A percentile compares a stretch with the other conserved stretches of the same genome.
These are phyloP conservation scores for Rhagologus leucostigma DNA, from an alignment of 2,113 vertebrate genomes.

Conservation along the genomic window DNA sequence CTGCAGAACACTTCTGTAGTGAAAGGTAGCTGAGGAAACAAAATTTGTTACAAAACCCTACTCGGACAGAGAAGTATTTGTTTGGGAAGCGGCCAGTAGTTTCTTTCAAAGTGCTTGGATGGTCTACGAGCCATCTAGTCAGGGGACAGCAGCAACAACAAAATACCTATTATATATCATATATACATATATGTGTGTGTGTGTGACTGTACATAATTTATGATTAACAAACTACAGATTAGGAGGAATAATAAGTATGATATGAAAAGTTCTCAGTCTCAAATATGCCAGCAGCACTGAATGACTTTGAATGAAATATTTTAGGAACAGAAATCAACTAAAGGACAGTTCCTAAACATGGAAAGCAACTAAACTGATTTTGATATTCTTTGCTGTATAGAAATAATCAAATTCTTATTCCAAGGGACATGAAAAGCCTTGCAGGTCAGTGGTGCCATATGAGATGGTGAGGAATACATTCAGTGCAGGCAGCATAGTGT, in stretches of 20 bases:
- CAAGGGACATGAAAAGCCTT: background rate
- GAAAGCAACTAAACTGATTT: background rate
- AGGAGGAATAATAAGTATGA: background rate
- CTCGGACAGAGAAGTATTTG: background rate
- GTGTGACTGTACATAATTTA: background rate
- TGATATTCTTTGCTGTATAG: background rate
- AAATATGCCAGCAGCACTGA: background rate
- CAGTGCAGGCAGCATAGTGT: background rate
- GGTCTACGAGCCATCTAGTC: background rate
- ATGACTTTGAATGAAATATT: background rate
- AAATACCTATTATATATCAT: background rate
- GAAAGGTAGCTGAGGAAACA: background rate
- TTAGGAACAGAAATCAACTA: background rate
- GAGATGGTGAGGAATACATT: background rate
- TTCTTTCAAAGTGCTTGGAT: background rate
- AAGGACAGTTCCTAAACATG: background rate
- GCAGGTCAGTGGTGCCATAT: background rate
- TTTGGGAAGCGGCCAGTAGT: background rate
- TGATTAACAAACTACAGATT: background rate
- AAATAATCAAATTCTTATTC: background rate
- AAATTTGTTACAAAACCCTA: background rate
- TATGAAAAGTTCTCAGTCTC: background rate
- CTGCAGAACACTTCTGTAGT: background rate
- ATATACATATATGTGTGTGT: background rate
- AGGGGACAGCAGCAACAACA: background rate